Conservation (phyloP, 1,140 invertebrate species). For the Helicorthomorpha holstii region DNA sequence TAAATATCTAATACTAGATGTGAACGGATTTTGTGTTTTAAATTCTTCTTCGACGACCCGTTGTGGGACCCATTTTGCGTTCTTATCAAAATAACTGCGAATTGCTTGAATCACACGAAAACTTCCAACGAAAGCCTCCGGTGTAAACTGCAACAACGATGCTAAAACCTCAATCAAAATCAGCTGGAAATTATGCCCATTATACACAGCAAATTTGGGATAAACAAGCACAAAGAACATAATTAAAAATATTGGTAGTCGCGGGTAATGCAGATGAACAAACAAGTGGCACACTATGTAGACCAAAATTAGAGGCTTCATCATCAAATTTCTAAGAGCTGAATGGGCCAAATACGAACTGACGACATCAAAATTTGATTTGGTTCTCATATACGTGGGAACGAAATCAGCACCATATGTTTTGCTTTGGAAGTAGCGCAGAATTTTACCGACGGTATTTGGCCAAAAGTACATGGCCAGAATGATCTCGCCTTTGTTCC, state of each 20-base stretch:
- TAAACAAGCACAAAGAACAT: slow-evolving; percentile 21
- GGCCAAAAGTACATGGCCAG: slow-evolving; percentile 22
- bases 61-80: slow-evolving; percentile 21
- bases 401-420: slow-evolving; percentile 16
- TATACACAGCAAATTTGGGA: slow-evolving; percentile 20
- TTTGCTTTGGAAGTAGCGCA: slow-evolving; percentile 18
- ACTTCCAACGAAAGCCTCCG: slow-evolving; percentile 20
- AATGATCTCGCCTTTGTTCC: slow-evolving; percentile 21
- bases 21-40: slow-evolving; percentile 17
- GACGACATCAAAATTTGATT: slow-evolving; percentile 18
- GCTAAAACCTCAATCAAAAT: slow-evolving; percentile 19
- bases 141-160: slow-evolving; percentile 21
- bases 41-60: slow-evolving; percentile 21
- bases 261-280: slow-evolving; percentile 16
- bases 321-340: slow-evolving; percentile 20
- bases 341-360: slow-evolving; percentile 19
- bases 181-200: slow-evolving; percentile 16
- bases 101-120: slow-evolving; percentile 18
- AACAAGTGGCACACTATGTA: slow-evolving; percentile 18
- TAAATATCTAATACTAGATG: slow-evolving; percentile 19
- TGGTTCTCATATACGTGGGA: slow-evolving; percentile 14
- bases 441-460: slow-evolving; percentile 16
- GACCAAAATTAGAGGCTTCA: slow-evolving; percentile 20
- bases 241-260: slow-evolving; percentile 17
- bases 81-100: slow-evolving; percentile 15